These are phyloP conservation scores for Tachyglossus aculeatus DNA, from an alignment of 2,797 vertebrate species.

Conservation along the genomic window DNA sequence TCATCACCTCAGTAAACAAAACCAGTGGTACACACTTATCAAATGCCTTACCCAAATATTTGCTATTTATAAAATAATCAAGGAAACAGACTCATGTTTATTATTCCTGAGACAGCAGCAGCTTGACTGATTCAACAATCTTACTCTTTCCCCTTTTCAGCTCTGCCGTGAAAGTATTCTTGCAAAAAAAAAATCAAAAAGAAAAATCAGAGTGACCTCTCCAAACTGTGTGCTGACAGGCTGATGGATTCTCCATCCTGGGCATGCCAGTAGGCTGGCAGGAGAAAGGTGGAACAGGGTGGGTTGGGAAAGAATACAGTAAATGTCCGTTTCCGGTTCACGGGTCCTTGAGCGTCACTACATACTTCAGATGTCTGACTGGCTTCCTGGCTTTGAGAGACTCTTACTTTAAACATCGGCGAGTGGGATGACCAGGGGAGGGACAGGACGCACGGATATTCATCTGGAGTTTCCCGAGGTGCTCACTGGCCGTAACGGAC, in stretches of 20 bases:
- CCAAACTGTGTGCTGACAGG: slow-evolving; percentile 16
- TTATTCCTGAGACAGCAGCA: slow-evolving; percentile 73
- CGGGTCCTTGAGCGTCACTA: slow-evolving; percentile 68
- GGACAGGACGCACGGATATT: slow-evolving; percentile 50
- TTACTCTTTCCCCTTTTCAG: slow-evolving; percentile 53
- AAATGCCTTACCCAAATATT: slow-evolving; percentile 71
- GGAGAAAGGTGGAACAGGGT: slow-evolving; percentile 59
- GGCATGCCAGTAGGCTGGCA: too few relatives aligned
- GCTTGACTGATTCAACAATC: slow-evolving; percentile 73
- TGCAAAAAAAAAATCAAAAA: slow-evolving; percentile 10
- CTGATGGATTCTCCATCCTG: slow-evolving; percentile 64
- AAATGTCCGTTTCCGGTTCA: slow-evolving; percentile 77
- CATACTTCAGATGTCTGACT: slow-evolving; percentile 78
- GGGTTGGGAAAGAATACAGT: slow-evolving; percentile 68
- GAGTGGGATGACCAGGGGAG: slow-evolving; percentile 53
- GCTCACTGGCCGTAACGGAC: slow-evolving; percentile 3
- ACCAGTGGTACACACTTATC: slow-evolving; percentile 50
- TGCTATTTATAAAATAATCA: slow-evolving; percentile 75
- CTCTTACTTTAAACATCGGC: slow-evolving; percentile 71
- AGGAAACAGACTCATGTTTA: slow-evolving; percentile 77
- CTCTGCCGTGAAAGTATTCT: too few relatives aligned
- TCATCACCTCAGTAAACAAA: slow-evolving; percentile 55
- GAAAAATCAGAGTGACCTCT: slow-evolving; percentile 46
- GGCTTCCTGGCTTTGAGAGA: slow-evolving; percentile 78
- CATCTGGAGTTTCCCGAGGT: not conserved